phyloP scores from a whole-genome alignment of 2,888 invertebrate species.

The Colostygia pectinataria region DNA sequence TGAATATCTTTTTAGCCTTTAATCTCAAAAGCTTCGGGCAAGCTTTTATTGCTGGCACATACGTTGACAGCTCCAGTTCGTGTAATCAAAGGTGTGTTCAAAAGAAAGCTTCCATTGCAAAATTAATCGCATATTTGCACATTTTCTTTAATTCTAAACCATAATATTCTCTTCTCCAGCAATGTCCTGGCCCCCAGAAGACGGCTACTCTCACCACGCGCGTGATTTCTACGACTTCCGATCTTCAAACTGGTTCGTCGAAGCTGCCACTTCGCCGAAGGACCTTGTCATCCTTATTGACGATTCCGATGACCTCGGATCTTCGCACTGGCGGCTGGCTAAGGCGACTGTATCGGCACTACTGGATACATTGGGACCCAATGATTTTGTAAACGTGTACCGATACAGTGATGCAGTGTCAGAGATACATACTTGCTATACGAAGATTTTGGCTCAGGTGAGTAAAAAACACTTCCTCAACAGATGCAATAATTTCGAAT shows the following conservation, averaged over 20 bases:
- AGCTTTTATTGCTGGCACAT: too few species aligned
- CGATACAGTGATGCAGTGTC: conserved; percentile 92
- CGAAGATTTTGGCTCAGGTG: conserved; percentile 94
- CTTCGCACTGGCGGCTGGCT: conserved; percentile 92
- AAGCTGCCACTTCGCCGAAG: conserved; percentile 98
- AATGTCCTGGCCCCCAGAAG: conserved; percentile 93
- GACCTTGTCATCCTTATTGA: conserved; percentile 97
- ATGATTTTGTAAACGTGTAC: conserved; percentile 98
- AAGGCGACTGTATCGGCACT: conserved; percentile 94
- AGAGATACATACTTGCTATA: conserved; percentile 95
- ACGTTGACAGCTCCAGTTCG: too few species aligned
- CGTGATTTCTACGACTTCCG: conserved; percentile 96
- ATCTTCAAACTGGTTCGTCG: conserved; percentile 97
- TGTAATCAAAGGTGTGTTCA: too few species aligned
- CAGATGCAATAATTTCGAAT: too few species aligned
- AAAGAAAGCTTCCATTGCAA: too few species aligned
- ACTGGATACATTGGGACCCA: conserved; percentile 96
- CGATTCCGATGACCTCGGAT: conserved; percentile 94
- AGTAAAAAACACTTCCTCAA: conserved; percentile 23
- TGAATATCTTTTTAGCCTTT: too few species aligned
- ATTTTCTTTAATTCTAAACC: too few species aligned
- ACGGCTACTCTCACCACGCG: conserved; percentile 89
- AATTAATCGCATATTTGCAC: too few species aligned
- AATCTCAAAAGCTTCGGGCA: neutral
- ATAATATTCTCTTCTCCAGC: conserved; percentile 73